A percentile compares a stretch with the other conserved stretches of the same genome.
phyloP scores from a whole-genome alignment of 2,113 vertebrate species.

The Heterocephalus glaber region DNA sequence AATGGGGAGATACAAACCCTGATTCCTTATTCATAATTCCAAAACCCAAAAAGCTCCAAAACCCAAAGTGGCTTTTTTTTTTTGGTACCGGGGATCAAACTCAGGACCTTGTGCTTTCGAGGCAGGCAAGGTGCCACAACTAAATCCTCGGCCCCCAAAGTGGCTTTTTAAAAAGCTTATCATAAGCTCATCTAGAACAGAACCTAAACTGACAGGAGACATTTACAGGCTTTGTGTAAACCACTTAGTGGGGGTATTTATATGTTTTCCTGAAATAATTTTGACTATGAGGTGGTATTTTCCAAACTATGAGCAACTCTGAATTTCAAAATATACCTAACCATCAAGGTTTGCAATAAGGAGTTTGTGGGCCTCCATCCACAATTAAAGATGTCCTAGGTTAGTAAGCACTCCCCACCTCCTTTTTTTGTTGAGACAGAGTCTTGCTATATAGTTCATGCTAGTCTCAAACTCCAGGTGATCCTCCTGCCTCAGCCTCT shows the following conservation, averaged over 20 bases:
- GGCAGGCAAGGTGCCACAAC: too few relatives aligned
- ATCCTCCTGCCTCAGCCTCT: not conserved
- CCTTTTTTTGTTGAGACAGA: not conserved
- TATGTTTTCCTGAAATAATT: not conserved
- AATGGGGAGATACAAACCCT: not conserved
- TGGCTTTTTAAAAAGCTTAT: not conserved
- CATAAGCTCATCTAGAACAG: not conserved
- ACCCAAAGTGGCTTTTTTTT: not conserved
- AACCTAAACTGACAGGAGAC: not conserved
- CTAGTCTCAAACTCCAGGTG: not conserved
- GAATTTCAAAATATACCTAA: not conserved
- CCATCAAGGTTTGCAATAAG: not conserved
- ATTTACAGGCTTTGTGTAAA: not conserved
- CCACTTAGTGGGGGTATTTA: not conserved
- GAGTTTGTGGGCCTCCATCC: not conserved
- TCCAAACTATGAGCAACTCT: not conserved
- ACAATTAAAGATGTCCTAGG: not conserved
- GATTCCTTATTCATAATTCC: not conserved
- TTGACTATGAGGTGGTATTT: not conserved
- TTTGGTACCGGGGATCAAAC: too few relatives aligned
- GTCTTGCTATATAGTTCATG: not conserved
- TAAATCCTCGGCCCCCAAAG: not conserved
- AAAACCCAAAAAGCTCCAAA: not conserved
- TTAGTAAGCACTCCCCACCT: not conserved
- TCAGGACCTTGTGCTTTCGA: too few relatives aligned